phyloP scores from a whole-genome alignment of 2,113 vertebrate species.

The Rafetus swinhoei region DNA sequence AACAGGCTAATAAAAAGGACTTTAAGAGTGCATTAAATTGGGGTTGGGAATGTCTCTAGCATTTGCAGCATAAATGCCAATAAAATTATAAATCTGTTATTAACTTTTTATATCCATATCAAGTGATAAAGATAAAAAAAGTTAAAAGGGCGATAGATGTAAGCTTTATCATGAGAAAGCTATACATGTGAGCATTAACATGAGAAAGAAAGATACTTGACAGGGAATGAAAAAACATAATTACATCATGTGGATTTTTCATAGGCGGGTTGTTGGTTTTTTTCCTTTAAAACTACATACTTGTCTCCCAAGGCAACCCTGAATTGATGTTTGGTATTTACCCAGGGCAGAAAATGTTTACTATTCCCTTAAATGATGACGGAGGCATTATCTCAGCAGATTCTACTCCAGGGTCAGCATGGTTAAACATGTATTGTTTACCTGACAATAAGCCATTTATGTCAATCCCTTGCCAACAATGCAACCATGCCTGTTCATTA shows the following conservation, averaged over 20 bases:
- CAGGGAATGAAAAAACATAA: background rate
- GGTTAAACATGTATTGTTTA: background rate
- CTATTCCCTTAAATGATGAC: slow-evolving; percentile 1
- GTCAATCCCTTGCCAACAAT: slow-evolving; percentile 38
- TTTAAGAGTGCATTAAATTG: slow-evolving; percentile 77
- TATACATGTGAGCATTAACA: background rate
- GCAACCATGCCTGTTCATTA: background rate
- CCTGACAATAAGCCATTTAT: background rate
- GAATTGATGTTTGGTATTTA: background rate
- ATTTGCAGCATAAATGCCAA: slow-evolving; percentile 79
- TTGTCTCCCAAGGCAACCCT: background rate
- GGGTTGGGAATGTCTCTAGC: slow-evolving; percentile 69
- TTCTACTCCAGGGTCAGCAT: background rate
- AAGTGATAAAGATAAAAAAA: slow-evolving; percentile 68
- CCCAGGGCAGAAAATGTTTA: background rate
- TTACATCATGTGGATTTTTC: background rate
- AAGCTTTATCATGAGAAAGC: background rate
- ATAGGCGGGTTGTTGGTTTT: background rate
- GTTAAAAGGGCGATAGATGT: slow-evolving; percentile 35
- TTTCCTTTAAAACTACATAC: background rate
- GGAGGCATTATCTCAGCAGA: background rate
- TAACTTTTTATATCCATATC: slow-evolving; percentile 76
- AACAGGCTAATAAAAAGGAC: slow-evolving; percentile 79
- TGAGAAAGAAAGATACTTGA: background rate
- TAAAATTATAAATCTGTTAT: slow-evolving; percentile 83